Base-by-base conservation (phyloP, 2,113 vertebrate species). In the Pelmatolapia mariae region DNA sequence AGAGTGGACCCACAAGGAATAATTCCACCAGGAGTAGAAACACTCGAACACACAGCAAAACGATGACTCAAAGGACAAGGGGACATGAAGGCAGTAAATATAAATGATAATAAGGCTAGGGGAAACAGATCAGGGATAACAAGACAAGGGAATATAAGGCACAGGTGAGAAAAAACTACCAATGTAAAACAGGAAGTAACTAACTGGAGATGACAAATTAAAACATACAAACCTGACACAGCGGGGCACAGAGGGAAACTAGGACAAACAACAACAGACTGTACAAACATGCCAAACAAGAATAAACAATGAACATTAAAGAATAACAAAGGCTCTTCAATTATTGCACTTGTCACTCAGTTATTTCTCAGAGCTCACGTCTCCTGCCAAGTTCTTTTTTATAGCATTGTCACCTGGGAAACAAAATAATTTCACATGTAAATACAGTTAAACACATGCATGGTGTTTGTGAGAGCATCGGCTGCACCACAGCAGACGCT, bases 271-370 rank as follows among this genome's bases (percentile, higher is more conserved):
- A 38, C 33, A 38, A 68, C 33, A 68, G 63, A 13, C 63, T 68
- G 12, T 68, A 38, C 63, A 68, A 38, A 40, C 19, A 68, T 68
- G 33, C 19, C 61, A 68, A 38, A 40, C 33, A 68, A 22, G 2
- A 40, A 68, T 22, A 68, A 68, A 40, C 19, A 40, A 68, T 8
- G 33, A 13, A 68, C 19, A 40, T 40, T 68, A 68, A 40, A 22
- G 19, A 68, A 22, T 68, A 68, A 5, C 19, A 68, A 78, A 29
- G 63, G 10, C 26, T 15, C 16, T 31, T 47, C 0, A 78, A 0
- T 76, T 47, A 76, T 29, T 29, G 24, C 24, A 47, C 0, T 0
- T 76, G 24, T 47, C 71, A 76, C 43, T 31, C 24, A 47, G 40
- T 0, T 47, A 47, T 76, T 47, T 47, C 73, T 47, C 43, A 78